Percentiles rank a stretch among this genome's conserved stretches.
Conservation (phyloP, 2,888 invertebrate species). For the Synergus gifuensis region DNA sequence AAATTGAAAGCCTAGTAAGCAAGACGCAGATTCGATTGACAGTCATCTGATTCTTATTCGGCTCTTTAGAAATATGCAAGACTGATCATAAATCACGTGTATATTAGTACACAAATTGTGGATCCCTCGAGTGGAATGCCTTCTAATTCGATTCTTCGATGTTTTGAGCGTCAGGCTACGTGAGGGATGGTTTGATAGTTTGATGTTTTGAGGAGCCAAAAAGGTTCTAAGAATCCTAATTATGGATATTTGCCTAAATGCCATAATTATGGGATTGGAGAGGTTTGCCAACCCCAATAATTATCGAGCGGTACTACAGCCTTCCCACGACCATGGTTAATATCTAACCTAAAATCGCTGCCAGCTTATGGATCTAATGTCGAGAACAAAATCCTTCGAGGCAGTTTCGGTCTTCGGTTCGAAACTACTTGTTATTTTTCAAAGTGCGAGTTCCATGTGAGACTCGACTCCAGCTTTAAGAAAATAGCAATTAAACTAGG, state of each 20-base stretch:
- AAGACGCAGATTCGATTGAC: no score
- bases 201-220: conserved; percentile 38
- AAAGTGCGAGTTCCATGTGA: conserved; percentile 52
- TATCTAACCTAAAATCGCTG: no score
- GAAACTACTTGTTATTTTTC: conserved; percentile 44
- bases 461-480: conserved; percentile 37
- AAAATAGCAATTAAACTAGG: conserved; percentile 28
- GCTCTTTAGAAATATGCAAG: no score
- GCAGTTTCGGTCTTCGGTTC: no score
- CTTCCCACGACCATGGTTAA: conserved; percentile 48
- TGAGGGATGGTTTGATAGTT: conserved; percentile 15
- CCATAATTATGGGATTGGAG: conserved; percentile 68
- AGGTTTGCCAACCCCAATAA: conserved; percentile 67
- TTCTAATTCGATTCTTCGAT: no score
- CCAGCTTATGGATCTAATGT: no score
- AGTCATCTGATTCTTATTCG: no score
- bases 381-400: no score
- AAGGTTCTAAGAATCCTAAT: conserved; percentile 60
- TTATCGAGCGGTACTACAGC: conserved; percentile 66
- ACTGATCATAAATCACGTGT: no score
- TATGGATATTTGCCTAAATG: conserved; percentile 65
- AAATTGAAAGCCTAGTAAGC: no score
- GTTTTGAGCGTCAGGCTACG: background rate
- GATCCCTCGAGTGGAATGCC: no score
- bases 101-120: no score